These are phyloP conservation scores for Cryptus armator DNA, from an alignment of 2,888 invertebrate genomes.

Conservation along the genomic window DNA sequence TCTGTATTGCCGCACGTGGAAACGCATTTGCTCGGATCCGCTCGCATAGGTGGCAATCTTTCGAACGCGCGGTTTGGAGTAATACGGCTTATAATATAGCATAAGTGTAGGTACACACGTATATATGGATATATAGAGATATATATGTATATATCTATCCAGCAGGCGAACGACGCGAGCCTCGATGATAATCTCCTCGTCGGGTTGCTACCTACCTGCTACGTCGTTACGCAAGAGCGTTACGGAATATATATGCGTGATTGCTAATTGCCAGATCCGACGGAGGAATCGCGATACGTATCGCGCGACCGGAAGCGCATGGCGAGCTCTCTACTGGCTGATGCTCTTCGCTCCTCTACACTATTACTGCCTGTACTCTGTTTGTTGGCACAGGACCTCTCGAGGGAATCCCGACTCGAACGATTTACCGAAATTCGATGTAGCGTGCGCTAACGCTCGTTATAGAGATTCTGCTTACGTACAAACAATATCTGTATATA, in stretches of 20 bases:
- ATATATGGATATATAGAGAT: not conserved
- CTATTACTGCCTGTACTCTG: not conserved
- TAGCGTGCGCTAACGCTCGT: not conserved
- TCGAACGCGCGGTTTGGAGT: conserved; percentile 26
- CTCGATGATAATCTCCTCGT: conserved; percentile 72
- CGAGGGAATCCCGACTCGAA: conserved; percentile 64
- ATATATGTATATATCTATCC: conserved; percentile 1
- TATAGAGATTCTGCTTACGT: not conserved
- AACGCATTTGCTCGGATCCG: conserved; percentile 26
- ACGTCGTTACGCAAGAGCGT: conserved; percentile 80
- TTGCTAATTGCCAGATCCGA: conserved; percentile 81
- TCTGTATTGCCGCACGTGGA: conserved; percentile 27
- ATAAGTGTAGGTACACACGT: no score
- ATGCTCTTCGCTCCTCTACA: conserved; percentile 55
- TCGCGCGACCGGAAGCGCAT: conserved; percentile 77
- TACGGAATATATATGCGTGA: conserved; percentile 82
- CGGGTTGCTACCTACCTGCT: conserved; percentile 57
- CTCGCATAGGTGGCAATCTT: conserved; percentile 46
- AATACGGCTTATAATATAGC: no score
- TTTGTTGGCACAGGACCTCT: conserved; percentile 62
- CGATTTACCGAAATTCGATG: conserved; percentile 45
- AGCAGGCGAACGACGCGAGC: conserved; percentile 68
- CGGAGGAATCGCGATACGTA: conserved; percentile 79
- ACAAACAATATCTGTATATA: not conserved
- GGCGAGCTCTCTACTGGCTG: conserved; percentile 66